A percentile compares a stretch with the other conserved stretches of the same genome.
These are phyloP conservation scores for Ctenopoma kingsleyae DNA, from an alignment of 2,797 vertebrate genomes.

Conservation along the genomic window DNA sequence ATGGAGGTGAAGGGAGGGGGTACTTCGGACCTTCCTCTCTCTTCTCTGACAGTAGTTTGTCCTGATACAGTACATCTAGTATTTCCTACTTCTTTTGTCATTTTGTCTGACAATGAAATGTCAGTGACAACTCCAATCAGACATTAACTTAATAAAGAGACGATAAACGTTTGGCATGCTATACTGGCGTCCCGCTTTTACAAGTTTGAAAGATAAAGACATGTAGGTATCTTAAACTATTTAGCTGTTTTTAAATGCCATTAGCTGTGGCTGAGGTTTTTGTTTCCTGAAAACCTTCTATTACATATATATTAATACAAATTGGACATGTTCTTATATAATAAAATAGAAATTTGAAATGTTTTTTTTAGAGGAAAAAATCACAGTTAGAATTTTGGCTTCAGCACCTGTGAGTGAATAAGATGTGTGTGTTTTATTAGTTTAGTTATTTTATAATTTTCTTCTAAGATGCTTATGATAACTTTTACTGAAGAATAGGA, in stretches of 20 bases:
- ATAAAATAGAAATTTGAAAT: neutral
- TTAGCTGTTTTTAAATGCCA: no score
- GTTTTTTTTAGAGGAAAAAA: no score
- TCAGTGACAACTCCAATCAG: neutral
- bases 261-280: neutral
- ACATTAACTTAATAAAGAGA: neutral
- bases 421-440: no score
- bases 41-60: neutral
- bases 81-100: neutral
- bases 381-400: no score
- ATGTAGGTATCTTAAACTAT: neutral
- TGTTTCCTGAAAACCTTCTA: neutral
- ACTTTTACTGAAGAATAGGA: neutral
- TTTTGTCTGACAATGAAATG: slow-evolving; percentile 5
- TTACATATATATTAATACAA: no score
- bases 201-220: neutral
- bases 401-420: neutral
- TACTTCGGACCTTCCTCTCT: neutral
- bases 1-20: slow-evolving; percentile 39
- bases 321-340: neutral
- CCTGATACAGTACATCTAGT: neutral
- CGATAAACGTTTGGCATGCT: neutral
- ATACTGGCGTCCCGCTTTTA: neutral
- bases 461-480: neutral
- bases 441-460: slow-evolving; percentile 3